These are phyloP conservation scores for Amphiprion ocellaris DNA, from an alignment of 2,113 vertebrate species.

Conservation along the genomic window DNA sequence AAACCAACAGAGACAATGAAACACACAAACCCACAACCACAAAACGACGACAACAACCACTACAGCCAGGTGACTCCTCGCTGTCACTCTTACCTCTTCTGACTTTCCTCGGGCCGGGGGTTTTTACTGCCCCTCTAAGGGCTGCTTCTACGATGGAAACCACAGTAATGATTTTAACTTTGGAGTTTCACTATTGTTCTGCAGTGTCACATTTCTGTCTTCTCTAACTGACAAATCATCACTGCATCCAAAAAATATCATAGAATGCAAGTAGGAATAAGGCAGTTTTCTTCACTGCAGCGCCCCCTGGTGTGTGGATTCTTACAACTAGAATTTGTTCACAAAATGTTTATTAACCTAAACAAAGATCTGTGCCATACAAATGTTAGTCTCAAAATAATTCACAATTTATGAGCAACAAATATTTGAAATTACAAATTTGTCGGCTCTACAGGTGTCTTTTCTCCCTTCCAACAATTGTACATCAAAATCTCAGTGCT, in stretches of 20 bases:
- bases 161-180: slow-evolving; percentile 22
- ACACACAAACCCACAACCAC: slow-evolving; percentile 10
- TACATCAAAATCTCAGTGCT: too few species aligned
- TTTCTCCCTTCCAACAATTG: too few species aligned
- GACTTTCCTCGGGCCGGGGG: slow-evolving; percentile 30
- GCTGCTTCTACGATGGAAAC: slow-evolving; percentile 60
- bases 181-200: background rate
- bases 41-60: background rate
- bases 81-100: slow-evolving; percentile 50
- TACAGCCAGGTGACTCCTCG: background rate
- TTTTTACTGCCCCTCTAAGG: slow-evolving; percentile 47
- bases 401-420: too few species aligned
- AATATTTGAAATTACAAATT: too few species aligned
- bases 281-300: too few species aligned
- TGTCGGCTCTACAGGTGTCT: too few species aligned
- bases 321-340: too few species aligned
- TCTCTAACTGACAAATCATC: too few species aligned
- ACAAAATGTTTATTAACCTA: too few species aligned
- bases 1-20: background rate
- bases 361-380: too few species aligned
- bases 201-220: background rate
- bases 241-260: background rate
- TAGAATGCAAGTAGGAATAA: background rate
- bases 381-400: too few species aligned
- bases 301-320: too few species aligned